phyloP scores from a whole-genome alignment of 2,888 invertebrate genomes.

The Yponomeuta sedellus region DNA sequence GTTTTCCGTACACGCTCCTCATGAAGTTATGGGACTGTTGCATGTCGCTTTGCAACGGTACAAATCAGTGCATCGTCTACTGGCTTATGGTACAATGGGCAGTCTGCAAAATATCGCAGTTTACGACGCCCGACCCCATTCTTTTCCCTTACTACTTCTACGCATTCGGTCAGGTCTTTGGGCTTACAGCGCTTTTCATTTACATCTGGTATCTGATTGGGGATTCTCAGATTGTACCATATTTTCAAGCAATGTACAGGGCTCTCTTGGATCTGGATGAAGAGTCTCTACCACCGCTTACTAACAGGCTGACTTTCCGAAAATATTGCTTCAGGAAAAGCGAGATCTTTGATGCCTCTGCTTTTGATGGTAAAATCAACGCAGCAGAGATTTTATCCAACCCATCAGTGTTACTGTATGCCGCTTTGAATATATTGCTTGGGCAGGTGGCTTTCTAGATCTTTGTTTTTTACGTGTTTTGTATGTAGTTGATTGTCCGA shows the following conservation, averaged over 20 bases:
- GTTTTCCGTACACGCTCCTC: conserved; percentile 56
- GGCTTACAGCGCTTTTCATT: conserved; percentile 39
- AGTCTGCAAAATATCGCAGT: conserved; percentile 51
- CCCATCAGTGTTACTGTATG: neutral
- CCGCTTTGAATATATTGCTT: neutral
- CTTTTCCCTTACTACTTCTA: conserved; percentile 63
- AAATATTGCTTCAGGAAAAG: conserved; percentile 62
- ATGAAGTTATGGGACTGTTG: conserved; percentile 50
- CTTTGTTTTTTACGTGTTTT: neutral
- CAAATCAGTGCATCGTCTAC: conserved; percentile 55
- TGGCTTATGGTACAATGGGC: conserved; percentile 63
- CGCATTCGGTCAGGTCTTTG: conserved; percentile 55
- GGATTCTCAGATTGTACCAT: conserved; percentile 41
- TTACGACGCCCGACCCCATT: conserved; percentile 52
- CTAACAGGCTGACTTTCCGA: conserved; percentile 40
- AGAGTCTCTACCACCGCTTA: conserved; percentile 19
- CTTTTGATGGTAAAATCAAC: neutral
- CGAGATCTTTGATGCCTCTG: conserved; percentile 51
- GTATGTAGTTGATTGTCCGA: neutral
- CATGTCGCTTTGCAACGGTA: conserved; percentile 46
- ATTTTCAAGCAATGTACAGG: conserved; percentile 36
- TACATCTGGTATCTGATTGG: conserved; percentile 49
- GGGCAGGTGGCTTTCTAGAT: neutral
- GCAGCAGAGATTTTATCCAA: neutral
- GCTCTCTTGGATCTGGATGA: conserved; percentile 25